Evolutionary conservation across 2,113 vertebrate genomes (phyloP), one percentile per base, ranked within the genome.

Genomic region (Hoplias malabaricus): DNA sequence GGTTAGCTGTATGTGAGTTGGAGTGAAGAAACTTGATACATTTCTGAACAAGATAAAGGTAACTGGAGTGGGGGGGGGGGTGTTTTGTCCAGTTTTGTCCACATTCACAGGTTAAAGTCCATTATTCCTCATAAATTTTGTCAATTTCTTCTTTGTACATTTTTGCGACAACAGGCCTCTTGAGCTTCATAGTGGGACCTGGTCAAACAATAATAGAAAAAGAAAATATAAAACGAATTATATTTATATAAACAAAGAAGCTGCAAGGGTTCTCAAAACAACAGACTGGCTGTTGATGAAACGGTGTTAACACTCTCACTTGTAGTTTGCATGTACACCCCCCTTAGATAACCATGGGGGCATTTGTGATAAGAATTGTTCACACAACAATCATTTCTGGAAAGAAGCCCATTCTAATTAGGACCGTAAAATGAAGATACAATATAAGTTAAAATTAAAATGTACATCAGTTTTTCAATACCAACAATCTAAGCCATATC

Each of bases 141-240:
- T 92, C 63, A 25, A 94, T 92, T 75, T 84, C 86, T 21, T 91
- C 90, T 83, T 91, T 81, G 77, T 93, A 90, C 90, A 91, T 92
- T 84, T 92, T 91, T 54, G 84, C 69, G 36, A 94, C 93, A 48
- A 91, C 83, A 5, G 89, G 89, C 78, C 93, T 89, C 82, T 88
- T 91, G 46, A 94, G 87, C 79, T 94, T 94, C 93, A 94, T 85
- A 46, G 93, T 94, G 29, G 93, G 93, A 75, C 93, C 93, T 94
- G 3, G 56, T 5, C 68, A 85, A 21, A 62, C 21, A 23, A 66
- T n/a, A 59, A 68, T 4, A 36, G 66, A 40, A 50, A 63, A 25
- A 25, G n/a, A 33, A 10, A 56, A 36, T 33, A 67, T 11, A 62
- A 19, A 3, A 63, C 2, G n/a, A 10, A 16, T 6, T 50, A 1